These are phyloP conservation scores for Calliopum simillimum DNA, from an alignment of 2,888 invertebrate species.

Conservation along the genomic window DNA sequence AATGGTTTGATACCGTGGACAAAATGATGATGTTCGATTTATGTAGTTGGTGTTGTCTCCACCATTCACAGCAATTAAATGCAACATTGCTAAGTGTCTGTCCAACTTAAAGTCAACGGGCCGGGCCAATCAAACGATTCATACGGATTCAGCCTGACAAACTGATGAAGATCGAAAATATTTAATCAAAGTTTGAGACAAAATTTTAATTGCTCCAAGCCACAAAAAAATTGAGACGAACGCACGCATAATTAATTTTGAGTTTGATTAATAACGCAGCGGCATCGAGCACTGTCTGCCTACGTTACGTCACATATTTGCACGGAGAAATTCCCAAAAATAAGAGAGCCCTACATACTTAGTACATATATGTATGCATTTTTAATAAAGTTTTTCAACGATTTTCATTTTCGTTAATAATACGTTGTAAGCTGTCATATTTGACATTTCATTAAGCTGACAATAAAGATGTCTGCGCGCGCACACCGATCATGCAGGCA, in stretches of 20 bases:
- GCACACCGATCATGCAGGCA: not conserved
- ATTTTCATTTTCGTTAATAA: conserved; percentile 48
- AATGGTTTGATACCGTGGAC: too few species aligned
- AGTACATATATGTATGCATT: conserved; percentile 45
- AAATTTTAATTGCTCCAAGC: conserved; percentile 51
- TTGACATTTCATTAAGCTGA: conserved; percentile 37
- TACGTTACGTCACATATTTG: conserved; percentile 46
- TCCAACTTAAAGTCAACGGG: not conserved
- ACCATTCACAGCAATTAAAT: not conserved
- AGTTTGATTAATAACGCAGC: conserved; percentile 54
- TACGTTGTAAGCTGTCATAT: conserved; percentile 53
- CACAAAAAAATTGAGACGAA: conserved; percentile 2
- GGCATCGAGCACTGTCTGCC: not conserved
- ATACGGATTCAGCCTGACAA: not conserved
- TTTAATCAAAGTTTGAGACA: conserved; percentile 38
- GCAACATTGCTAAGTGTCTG: not conserved
- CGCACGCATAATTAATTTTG: conserved; percentile 53
- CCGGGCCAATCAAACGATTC: not conserved
- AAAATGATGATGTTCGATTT: not conserved
- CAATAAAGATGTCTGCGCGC: conserved; percentile 17
- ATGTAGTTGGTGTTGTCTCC: not conserved
- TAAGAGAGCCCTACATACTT: too few species aligned
- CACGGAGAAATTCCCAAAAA: conserved; percentile 42
- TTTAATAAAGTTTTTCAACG: conserved; percentile 45
- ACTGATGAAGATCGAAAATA: conserved; percentile 10